Percentiles rank a stretch among this genome's conserved stretches.
These are phyloP conservation scores for Struthio camelus DNA, from an alignment of 2,113 vertebrate species.

Conservation along the genomic window DNA sequence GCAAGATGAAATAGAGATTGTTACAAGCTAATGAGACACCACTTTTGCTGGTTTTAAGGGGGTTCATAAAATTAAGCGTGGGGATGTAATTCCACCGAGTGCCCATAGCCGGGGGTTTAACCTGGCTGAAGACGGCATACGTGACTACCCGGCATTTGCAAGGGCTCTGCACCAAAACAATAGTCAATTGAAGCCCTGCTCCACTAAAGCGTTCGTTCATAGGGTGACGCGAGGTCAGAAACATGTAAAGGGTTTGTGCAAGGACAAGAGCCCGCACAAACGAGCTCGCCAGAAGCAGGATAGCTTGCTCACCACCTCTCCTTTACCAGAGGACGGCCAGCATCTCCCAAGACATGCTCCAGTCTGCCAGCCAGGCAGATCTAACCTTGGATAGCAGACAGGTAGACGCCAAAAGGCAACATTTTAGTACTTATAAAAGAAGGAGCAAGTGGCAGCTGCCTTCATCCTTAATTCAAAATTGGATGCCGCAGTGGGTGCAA, in stretches of 20 bases:
- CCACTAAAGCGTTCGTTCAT: neutral
- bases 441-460: neutral
- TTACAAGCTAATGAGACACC: neutral
- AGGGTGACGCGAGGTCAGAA: slow-evolving; percentile 46
- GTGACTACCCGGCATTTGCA: neutral
- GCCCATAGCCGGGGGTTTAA: neutral
- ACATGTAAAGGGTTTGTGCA: neutral
- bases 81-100: neutral
- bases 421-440: neutral
- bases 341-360: neutral
- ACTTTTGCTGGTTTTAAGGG: neutral
- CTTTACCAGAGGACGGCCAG: neutral
- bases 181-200: slow-evolving; percentile 31
- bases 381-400: neutral
- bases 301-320: neutral
- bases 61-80: neutral
- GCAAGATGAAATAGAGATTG: neutral
- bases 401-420: slow-evolving; percentile 11
- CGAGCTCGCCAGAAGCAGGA: neutral
- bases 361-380: neutral
- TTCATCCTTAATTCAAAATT: neutral
- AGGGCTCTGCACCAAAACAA: slow-evolving; percentile 45
- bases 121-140: neutral
- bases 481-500: neutral
- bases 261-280: neutral